phyloP scores from a whole-genome alignment of 2,888 invertebrate species.

The Galeruca laticollis region DNA sequence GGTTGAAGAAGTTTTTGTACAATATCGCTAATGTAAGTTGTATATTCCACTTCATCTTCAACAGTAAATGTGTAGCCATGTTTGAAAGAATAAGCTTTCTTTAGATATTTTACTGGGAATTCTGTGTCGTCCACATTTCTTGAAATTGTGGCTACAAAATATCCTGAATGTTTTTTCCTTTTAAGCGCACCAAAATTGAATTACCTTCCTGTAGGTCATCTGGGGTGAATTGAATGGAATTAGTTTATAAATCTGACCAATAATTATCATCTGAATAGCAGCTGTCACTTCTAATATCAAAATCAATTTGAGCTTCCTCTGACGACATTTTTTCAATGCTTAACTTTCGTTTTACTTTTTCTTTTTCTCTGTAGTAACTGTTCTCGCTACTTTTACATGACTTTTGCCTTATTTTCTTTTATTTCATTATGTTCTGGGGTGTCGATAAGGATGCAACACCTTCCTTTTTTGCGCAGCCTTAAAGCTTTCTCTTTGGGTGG shows the following conservation, averaged over 20 bases:
- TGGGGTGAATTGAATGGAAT: slow-evolving; percentile 7
- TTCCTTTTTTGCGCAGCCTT: too few relatives aligned
- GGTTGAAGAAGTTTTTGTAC: too few relatives aligned
- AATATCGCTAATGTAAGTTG: too few relatives aligned
- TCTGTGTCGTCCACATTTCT: too few relatives aligned
- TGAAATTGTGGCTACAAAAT: too few relatives aligned
- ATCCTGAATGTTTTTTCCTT: not conserved
- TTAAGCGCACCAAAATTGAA: not conserved
- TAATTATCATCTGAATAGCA: not conserved
- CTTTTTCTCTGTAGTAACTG: too few relatives aligned
- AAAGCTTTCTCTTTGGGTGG: too few relatives aligned
- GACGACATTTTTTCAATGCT: slow-evolving; percentile 16
- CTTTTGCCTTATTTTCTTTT: slow-evolving; percentile 13
- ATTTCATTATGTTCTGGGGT: slow-evolving; percentile 10
- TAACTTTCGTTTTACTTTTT: slow-evolving; percentile 14
- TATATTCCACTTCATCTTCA: too few relatives aligned
- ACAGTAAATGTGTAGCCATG: too few relatives aligned
- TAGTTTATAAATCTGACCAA: slow-evolving; percentile 6
- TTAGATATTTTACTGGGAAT: too few relatives aligned
- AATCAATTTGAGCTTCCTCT: slow-evolving; percentile 10
- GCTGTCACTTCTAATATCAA: slow-evolving; percentile 7
- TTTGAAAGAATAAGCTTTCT: too few relatives aligned
- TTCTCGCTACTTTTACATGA: slow-evolving; percentile 10
- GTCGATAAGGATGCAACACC: not conserved
- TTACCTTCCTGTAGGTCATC: slow-evolving; percentile 2